Conservation (phyloP, 1,140 invertebrate species). For the Apis dorsata region DNA sequence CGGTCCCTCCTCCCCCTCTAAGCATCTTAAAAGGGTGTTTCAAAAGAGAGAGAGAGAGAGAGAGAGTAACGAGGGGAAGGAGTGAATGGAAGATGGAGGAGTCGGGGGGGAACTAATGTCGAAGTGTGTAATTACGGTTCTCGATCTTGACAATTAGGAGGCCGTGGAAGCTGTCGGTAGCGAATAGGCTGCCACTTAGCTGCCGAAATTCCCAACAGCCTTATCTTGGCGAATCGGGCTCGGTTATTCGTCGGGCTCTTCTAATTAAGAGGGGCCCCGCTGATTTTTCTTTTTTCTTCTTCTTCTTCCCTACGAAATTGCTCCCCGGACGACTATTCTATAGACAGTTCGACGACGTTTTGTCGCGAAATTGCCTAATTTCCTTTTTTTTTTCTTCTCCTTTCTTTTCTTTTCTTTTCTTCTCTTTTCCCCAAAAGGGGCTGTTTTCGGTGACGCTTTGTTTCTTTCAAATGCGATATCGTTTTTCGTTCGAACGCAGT, state of each 20-base stretch:
- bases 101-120: conserved; percentile 47
- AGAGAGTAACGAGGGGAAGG: background rate
- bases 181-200: conserved; percentile 73
- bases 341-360: conserved; percentile 19
- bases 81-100: background rate
- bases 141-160: conserved; percentile 77
- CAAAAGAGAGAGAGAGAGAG: background rate
- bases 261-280: conserved; percentile 71
- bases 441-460: background rate
- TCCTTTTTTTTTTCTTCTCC: background rate
- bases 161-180: conserved; percentile 69
- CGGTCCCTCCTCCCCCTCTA: conserved; percentile 26
- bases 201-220: conserved; percentile 65
- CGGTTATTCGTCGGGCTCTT: conserved; percentile 75
- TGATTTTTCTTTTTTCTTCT: conserved; percentile 27
- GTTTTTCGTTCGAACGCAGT: background rate
- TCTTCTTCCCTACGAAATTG: conserved; percentile 20
- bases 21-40: conserved; percentile 48
- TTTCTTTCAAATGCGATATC: background rate
- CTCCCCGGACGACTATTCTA: conserved; percentile 11
- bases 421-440: too few species aligned
- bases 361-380: conserved; percentile 12
- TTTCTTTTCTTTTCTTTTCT: background rate
- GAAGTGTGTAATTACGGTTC: conserved; percentile 70
- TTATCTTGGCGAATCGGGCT: conserved; percentile 74